A percentile compares a stretch with the other conserved stretches of the same genome.
Evolutionary conservation across 2,888 invertebrate genomes (phyloP).

Genomic region (Diploptera punctata): DNA sequence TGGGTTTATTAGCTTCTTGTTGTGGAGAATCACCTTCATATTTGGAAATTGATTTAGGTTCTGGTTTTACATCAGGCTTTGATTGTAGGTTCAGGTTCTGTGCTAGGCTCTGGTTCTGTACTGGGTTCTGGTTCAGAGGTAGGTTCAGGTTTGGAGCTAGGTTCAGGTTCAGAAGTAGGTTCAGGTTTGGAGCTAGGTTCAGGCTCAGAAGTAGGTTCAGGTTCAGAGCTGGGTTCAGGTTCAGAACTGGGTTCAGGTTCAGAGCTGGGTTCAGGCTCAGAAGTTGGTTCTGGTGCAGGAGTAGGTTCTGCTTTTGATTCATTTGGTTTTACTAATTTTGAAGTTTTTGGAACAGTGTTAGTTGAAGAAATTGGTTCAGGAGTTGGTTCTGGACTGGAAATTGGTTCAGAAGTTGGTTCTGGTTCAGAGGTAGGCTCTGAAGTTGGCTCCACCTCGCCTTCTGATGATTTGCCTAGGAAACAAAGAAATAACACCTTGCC

Average conservation of each 20-base stretch:
- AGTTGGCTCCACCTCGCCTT: constrained; percentile 48
- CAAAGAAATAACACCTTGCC: constrained; percentile 32
- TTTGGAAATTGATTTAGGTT: constrained; percentile 55
- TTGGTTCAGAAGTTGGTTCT: constrained; percentile 45
- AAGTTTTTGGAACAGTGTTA: constrained; percentile 36
- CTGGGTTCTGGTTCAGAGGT: constrained; percentile 57
- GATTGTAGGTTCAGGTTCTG: constrained; percentile 54
- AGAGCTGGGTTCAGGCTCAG: constrained; percentile 51
- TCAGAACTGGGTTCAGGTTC: constrained; percentile 54
- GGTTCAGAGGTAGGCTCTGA: constrained; percentile 48
- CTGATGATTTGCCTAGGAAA: constrained; percentile 46
- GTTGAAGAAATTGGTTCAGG: constrained; percentile 50
- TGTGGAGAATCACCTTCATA: constrained; percentile 46
- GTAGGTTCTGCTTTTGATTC: constrained; percentile 54
- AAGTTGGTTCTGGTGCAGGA: constrained; percentile 56
- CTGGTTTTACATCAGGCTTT: constrained; percentile 54
- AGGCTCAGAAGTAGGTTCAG: constrained; percentile 56
- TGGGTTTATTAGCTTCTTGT: constrained; percentile 31
- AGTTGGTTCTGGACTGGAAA: constrained; percentile 51
- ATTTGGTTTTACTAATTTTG: constrained; percentile 52
- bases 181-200: constrained; percentile 55
- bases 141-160: constrained; percentile 54
- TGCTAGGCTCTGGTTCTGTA: constrained; percentile 52
- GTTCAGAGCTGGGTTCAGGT: constrained; percentile 51
- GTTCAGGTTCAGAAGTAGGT: constrained; percentile 53